Evolutionary conservation across 2,113 vertebrate genomes (phyloP), one percentile per base, ranked within the genome.

Genomic region (Sprattus sprattus): DNA sequence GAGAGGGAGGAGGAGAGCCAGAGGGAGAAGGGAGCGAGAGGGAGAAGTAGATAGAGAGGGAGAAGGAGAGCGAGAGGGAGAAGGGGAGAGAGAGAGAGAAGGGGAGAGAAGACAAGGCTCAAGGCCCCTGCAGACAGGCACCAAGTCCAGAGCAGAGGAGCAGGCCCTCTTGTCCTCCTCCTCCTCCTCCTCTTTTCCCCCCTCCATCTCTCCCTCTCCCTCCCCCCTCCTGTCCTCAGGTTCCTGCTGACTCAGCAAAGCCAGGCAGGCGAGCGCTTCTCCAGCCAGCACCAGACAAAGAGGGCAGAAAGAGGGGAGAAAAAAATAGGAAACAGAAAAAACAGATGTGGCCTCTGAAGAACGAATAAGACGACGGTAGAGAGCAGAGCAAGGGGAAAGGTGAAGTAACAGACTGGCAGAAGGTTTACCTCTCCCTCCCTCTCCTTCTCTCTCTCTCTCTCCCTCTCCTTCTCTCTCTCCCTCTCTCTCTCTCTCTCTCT

Each of bases 221-320:
- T 71, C 25, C 64, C 64, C 64, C 64, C 32, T 13, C 25, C 0
- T 87, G 87, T 90, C 89, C 89, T 92, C 91, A 82, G 83, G 86
- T 92, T 93, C 93, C 92, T 94, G 94, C 94, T 94, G 94, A 94
- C 92, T 94, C 89, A 92, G 88, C 80, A 39, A 83, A 89, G 90
- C 91, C 91, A 81, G 81, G 83, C 45, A 83, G 86, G 81, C 5
- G 4, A 80, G 87, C 86, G 10, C 25, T 32, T 71, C 64, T 87
- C 39, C 44, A 54, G 71, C 50, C n/a, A 85, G 46, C 22, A 25
- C 13, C 60, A 84, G 28, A 84, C 67, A 86, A 87, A 86, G 78
- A 81, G 15, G 85, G 87, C 64, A 71, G 32, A 32, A 60, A 83
- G 71, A 52, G 64, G 25, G 82, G 45, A 84, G 85, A 87, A 81